Evolutionary conservation across 2,888 invertebrate genomes (phyloP).

Genomic region (Lysandra coridon): DNA sequence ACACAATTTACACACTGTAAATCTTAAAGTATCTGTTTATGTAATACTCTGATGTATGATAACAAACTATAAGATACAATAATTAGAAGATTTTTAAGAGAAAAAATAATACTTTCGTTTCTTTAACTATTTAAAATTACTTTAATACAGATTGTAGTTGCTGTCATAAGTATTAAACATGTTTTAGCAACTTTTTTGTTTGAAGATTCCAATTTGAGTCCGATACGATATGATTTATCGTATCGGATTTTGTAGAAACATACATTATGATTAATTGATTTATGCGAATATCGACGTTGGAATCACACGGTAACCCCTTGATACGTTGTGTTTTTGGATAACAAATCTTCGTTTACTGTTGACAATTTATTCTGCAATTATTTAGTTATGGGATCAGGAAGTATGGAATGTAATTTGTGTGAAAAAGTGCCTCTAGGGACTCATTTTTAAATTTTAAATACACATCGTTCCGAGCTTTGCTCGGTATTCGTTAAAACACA

Average conservation of each 20-base stretch:
- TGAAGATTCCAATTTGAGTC: neutral
- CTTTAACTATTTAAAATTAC: no score
- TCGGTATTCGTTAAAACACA: no score
- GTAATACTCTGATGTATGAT: no score
- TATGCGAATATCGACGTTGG: constrained; percentile 19
- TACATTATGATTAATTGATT: constrained; percentile 9
- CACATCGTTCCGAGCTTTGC: no score
- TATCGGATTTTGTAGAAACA: neutral
- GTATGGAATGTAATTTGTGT: neutral
- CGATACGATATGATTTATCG: neutral
- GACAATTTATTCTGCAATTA: neutral
- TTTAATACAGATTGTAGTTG: no score
- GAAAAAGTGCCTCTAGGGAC: neutral
- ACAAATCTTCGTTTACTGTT: constrained; percentile 7
- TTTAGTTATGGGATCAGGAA: neutral
- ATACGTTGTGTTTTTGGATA: constrained; percentile 11
- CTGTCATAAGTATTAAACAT: no score
- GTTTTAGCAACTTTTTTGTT: no score
- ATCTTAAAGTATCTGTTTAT: no score
- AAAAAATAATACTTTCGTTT: no score
- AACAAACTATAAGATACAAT: no score
- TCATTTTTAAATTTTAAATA: neutral
- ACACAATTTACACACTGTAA: no score
- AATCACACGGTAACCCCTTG: constrained; percentile 17
- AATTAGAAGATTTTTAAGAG: no score